Evolutionary conservation across 1,140 invertebrate genomes (phyloP), one percentile per base, ranked within the genome.

Genomic region (Anastrepha obliqua): DNA sequence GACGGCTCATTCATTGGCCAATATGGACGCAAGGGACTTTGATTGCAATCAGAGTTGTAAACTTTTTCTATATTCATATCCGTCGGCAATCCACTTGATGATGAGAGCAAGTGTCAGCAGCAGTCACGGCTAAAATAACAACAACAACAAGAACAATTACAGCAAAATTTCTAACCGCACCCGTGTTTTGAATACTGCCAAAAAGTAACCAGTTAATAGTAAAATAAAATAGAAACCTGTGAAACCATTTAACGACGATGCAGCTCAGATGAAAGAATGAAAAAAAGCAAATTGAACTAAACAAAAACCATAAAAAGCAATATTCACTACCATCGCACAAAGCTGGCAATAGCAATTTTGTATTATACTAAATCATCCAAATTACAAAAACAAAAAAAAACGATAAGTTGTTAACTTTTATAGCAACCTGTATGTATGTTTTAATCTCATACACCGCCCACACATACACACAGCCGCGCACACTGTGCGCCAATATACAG

Each of bases 1-100:
- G 98, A 99, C 94, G 98, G 98, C 89, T 99, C 98, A 90, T 99
- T 99, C 95, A 99, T 99, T 94, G 98, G 98, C 90, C 97, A 98
- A 94, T 98, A 98, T 95, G 97, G 97, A 90, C 96, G 96, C 91
- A 96, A 97, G 93, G 95, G 96, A 93, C 95, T 93, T 95, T 91
- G 90, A 93, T 91, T 92, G 89, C 89, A 88, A 86, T 59, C 58
- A 86, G 5, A 47, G 17, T 81, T 47, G 17, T 15, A 13, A 62
- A 47, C 42, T 42, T 42, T 74, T 74, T 44, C 15, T 74, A 42
- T 74, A 44, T 44, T 74, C 42, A 42, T 44, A 74, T 11, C 67
- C 67, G 39, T 44, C 42, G 11, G 44, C 67, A 74, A 74, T 2
- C 67, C 51, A 55, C 51, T 47, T 81, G 47, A 81, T 8, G 55